phyloP scores from a whole-genome alignment of 2,797 vertebrate species.

The Poecile montanus region DNA sequence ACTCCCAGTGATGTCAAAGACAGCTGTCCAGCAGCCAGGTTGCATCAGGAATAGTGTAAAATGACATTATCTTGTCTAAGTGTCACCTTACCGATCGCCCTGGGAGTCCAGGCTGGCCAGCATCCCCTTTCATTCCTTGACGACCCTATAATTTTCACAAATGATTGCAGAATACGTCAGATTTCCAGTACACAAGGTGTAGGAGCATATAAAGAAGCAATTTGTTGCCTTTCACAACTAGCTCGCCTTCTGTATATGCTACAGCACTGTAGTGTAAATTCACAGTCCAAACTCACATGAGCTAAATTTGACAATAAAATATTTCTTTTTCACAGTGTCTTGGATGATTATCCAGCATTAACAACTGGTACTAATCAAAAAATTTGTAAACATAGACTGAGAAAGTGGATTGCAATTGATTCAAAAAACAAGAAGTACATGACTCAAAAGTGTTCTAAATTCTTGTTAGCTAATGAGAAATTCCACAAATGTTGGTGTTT shows the following conservation, averaged over 20 bases:
- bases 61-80: neutral
- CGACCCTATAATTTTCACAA: constrained; percentile 83
- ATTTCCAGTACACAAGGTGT: neutral
- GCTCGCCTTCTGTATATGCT: neutral
- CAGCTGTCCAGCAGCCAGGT: neutral
- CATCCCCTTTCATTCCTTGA: constrained; percentile 92
- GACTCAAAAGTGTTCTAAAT: neutral
- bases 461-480: neutral
- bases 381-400: neutral
- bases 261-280: neutral
- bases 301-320: neutral
- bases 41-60: neutral
- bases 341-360: neutral
- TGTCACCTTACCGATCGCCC: constrained; percentile 86
- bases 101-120: constrained; percentile 90
- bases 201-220: neutral
- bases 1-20: neutral
- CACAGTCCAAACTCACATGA: neutral
- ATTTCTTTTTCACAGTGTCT: neutral
- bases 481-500: neutral
- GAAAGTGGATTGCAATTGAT: rapidly evolving
- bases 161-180: neutral
- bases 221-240: neutral
- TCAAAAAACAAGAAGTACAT: neutral
- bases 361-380: neutral